Conservation (phyloP, 1,140 invertebrate species). For the Brachionus plicatilis region DNA sequence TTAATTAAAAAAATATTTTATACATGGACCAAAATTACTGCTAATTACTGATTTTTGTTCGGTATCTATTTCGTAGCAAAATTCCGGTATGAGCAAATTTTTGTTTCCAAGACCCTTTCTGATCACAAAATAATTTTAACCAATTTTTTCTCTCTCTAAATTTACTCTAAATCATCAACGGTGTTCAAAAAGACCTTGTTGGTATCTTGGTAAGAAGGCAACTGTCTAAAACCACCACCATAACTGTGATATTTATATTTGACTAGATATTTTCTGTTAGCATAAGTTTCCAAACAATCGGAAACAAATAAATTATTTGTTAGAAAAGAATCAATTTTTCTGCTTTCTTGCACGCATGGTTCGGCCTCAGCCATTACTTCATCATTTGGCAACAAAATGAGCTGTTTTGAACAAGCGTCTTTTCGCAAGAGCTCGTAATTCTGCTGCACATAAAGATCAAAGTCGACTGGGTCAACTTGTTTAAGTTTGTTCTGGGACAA, state of each 20-base stretch:
- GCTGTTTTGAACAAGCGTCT: constrained; percentile 16
- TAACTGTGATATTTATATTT: neutral
- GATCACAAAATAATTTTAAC: neutral
- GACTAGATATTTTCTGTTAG: neutral
- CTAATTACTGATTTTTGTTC: neutral
- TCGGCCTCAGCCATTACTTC: neutral
- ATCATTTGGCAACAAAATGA: constrained; percentile 17
- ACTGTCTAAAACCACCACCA: neutral
- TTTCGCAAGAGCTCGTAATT: neutral
- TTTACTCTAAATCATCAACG: neutral
- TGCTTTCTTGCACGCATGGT: neutral
- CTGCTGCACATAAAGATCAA: constrained; percentile 10
- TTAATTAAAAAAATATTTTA: neutral
- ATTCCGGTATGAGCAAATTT: neutral
- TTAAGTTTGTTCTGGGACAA: constrained; percentile 2
- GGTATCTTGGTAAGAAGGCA: neutral
- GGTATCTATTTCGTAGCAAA: neutral
- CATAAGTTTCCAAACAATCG: constrained; percentile 34
- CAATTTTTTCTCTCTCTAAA: neutral
- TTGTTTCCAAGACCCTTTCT: neutral
- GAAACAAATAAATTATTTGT: constrained; percentile 8
- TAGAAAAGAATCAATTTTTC: neutral
- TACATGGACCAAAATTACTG: too few species aligned
- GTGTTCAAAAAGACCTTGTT: neutral
- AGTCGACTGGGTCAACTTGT: constrained; percentile 34